Percentiles rank a stretch among this genome's conserved stretches.
Evolutionary conservation across 2,888 invertebrate species (phyloP).

Genomic region (Myopa tessellatipennis): DNA sequence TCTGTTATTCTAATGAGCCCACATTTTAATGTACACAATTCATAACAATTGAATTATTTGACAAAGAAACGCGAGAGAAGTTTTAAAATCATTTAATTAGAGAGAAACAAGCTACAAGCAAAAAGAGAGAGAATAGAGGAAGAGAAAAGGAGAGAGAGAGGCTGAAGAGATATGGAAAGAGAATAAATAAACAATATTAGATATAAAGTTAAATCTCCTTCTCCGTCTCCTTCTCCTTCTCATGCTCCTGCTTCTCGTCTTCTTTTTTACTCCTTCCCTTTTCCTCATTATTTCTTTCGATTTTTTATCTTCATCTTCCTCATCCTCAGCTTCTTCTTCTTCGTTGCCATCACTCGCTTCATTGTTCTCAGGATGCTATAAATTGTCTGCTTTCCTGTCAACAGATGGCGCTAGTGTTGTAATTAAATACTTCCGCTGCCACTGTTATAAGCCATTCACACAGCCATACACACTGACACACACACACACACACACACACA

Average conservation of each 20-base stretch:
- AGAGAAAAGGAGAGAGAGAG: background rate
- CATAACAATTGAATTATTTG: slow-evolving; percentile 20
- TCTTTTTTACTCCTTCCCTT: too few relatives aligned
- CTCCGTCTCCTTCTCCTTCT: too few relatives aligned
- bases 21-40: background rate
- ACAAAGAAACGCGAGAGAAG: background rate
- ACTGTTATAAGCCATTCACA: slow-evolving; percentile 15
- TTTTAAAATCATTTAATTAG: slow-evolving; percentile 21
- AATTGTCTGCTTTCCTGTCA: slow-evolving; percentile 24
- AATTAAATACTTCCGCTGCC: slow-evolving; percentile 39
- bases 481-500: slow-evolving; percentile 10
- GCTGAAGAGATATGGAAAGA: background rate
- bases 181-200: too few relatives aligned
- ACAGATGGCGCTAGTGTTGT: slow-evolving; percentile 38
- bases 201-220: too few relatives aligned
- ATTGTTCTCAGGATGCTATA: slow-evolving; percentile 29
- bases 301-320: too few relatives aligned
- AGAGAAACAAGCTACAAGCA: background rate
- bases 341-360: background rate
- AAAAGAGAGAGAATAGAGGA: background rate
- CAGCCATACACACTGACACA: background rate
- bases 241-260: too few relatives aligned
- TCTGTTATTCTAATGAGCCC: background rate
- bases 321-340: background rate
- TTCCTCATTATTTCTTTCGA: too few relatives aligned